phyloP scores from a whole-genome alignment of 2,888 invertebrate species.

The Drosophila mimetica region DNA sequence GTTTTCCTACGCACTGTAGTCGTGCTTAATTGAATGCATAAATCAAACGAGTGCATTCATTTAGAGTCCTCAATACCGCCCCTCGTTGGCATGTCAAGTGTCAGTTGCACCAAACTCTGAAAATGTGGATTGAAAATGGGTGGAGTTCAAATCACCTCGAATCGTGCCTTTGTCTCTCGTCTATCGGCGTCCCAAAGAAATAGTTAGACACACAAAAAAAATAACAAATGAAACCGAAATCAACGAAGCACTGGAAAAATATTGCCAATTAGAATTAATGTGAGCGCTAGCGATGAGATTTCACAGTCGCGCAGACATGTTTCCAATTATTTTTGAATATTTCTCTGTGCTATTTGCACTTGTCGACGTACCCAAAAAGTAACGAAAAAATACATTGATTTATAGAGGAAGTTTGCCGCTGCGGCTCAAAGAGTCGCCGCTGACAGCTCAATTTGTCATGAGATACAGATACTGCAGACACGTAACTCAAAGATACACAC shows the following conservation, averaged over 20 bases:
- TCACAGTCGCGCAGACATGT: conserved; percentile 40
- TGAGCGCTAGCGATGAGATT: conserved; percentile 46
- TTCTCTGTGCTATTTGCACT: conserved; percentile 41
- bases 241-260: conserved; percentile 50
- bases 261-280: conserved; percentile 77
- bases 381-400: conserved; percentile 42
- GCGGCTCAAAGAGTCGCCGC: conserved; percentile 50
- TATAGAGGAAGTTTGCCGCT: conserved; percentile 49
- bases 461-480: conserved; percentile 29
- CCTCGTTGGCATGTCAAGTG: conserved; percentile 73
- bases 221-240: conserved; percentile 25
- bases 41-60: conserved; percentile 76
- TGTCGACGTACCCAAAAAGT: conserved; percentile 16
- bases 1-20: conserved; percentile 43
- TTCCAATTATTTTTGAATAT: conserved; percentile 49
- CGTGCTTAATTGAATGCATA: conserved; percentile 75
- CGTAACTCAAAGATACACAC: conserved; percentile 34
- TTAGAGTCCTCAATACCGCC: conserved; percentile 39
- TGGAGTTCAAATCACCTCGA: conserved; percentile 48
- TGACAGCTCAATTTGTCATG: conserved; percentile 78
- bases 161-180: conserved; percentile 44
- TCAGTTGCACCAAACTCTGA: conserved; percentile 63
- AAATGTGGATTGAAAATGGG: conserved; percentile 61
- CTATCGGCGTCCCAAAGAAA: conserved; percentile 39
- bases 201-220: conserved; percentile 18